phyloP scores from a whole-genome alignment of 2,113 vertebrate species.

The Lota lota region DNA sequence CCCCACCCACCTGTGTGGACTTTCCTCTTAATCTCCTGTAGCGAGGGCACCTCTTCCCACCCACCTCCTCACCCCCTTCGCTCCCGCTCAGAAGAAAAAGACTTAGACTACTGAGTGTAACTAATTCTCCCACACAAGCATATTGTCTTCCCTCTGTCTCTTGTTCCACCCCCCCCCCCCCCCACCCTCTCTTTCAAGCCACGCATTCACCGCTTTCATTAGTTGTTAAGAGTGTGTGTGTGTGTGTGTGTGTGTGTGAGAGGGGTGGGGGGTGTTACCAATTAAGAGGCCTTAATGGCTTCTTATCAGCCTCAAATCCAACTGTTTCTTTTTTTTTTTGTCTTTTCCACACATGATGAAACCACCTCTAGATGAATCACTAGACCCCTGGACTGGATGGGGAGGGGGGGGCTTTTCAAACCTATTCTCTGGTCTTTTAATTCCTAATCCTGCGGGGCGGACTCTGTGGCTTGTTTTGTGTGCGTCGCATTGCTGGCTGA shows the following conservation, averaged over 20 bases:
- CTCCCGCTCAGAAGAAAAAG: slow-evolving; percentile 72
- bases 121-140: slow-evolving; percentile 79
- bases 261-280: slow-evolving; percentile 34
- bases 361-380: slow-evolving; percentile 35
- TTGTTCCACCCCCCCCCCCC: slow-evolving; percentile 57
- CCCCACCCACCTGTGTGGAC: slow-evolving; percentile 75
- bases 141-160: slow-evolving; percentile 71
- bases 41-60: slow-evolving; percentile 8
- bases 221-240: slow-evolving; percentile 49
- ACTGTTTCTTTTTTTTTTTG: slow-evolving; percentile 19
- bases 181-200: slow-evolving; percentile 43
- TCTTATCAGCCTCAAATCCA: slow-evolving; percentile 52
- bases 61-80: slow-evolving; percentile 32
- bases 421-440: slow-evolving; percentile 10
- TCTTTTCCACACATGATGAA: slow-evolving; percentile 42
- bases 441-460: background rate
- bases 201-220: slow-evolving; percentile 70
- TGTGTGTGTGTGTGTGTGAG: slow-evolving; percentile 4
- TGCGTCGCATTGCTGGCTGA: background rate
- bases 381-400: slow-evolving; percentile 4
- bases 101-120: slow-evolving; percentile 78
- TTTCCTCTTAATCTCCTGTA: slow-evolving; percentile 67
- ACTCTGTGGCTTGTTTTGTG: background rate
- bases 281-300: slow-evolving; percentile 71
- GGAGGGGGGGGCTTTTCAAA: slow-evolving; percentile 17